Evolutionary conservation across 2,888 invertebrate genomes (phyloP), one percentile per base, ranked within the genome.

Genomic region (Polydrusus pterygomalis): DNA sequence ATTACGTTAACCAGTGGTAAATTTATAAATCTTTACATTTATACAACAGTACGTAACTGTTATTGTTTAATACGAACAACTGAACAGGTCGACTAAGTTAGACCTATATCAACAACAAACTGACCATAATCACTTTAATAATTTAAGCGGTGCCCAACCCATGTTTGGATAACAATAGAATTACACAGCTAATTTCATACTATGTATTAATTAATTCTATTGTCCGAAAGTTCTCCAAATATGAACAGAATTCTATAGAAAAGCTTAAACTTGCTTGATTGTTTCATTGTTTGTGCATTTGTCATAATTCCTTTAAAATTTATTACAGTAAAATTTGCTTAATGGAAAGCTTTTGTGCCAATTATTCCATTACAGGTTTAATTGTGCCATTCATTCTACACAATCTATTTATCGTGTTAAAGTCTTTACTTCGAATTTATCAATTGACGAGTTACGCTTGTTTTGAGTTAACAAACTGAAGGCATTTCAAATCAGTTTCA

Each of bases 351-450:
- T 82, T 83, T 84, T 84, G 83, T 85, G 86, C 86, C 86, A 86
- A 86, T 87, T 86, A 87, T 86, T 86, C 84, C 85, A 87, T 87
- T 87, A 86, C 83, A 83, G 84, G 85, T 85, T 86, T 86, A 87
- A 87, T 86, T 86, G 86, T 84, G 84, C 86, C 83, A 87, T 87
- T 86, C 86, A 86, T 70, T 64, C 25, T 11, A 20, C 38, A 40
- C 11, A 68, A 85, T 85, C 83, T 85, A 85, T 86, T 86, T 86
- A 85, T 85, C 85, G 85, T 84, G 85, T 85, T 82, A 84, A 85
- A 85, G 84, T 81, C 83, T 83, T 84, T 84, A 81, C 82, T 82
- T 81, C 84, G 84, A 84, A 86, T 86, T 85, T 85, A 85, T 85
- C 86, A 85, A 85, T 85, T 85, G 85, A 80, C 78, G 72, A 79